Conservation (phyloP, 2,113 vertebrate genomes). For the Aphyosemion australe region DNA sequence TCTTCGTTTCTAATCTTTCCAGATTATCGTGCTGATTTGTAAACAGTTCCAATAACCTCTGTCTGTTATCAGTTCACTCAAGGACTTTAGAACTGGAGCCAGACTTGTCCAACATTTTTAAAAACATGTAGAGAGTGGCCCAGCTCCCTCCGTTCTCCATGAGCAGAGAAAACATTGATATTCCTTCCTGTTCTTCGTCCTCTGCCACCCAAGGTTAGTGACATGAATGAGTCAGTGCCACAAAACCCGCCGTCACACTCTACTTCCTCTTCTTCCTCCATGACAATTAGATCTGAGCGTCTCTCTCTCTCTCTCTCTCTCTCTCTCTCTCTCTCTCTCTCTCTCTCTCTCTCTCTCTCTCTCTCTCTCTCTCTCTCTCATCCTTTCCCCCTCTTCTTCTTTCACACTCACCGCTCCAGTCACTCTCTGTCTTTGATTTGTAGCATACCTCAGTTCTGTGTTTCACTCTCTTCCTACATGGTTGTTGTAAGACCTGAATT, state of each 20-base stretch:
- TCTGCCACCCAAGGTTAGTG: slow-evolving; percentile 54
- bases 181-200: slow-evolving; percentile 36
- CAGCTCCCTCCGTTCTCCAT: slow-evolving; percentile 5
- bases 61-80: neutral
- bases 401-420: neutral
- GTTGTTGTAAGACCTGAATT: slow-evolving; percentile 51
- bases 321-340: neutral
- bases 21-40: neutral
- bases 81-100: neutral
- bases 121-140: slow-evolving; percentile 17
- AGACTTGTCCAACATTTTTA: slow-evolving; percentile 21
- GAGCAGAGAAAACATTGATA: slow-evolving; percentile 44
- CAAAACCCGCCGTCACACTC: slow-evolving; percentile 46
- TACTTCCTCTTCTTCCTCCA: slow-evolving; percentile 38
- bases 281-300: slow-evolving; percentile 26
- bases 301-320: neutral
- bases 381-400: neutral
- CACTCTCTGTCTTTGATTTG: neutral
- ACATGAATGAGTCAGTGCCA: slow-evolving; percentile 61
- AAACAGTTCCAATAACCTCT: too few species aligned
- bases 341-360: neutral
- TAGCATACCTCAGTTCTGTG: neutral
- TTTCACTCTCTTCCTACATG: slow-evolving; percentile 2
- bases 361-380: neutral
- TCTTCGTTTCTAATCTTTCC: neutral